These are phyloP conservation scores for Rotaria macrura DNA, from an alignment of 2,888 invertebrate species.

Conservation along the genomic window DNA sequence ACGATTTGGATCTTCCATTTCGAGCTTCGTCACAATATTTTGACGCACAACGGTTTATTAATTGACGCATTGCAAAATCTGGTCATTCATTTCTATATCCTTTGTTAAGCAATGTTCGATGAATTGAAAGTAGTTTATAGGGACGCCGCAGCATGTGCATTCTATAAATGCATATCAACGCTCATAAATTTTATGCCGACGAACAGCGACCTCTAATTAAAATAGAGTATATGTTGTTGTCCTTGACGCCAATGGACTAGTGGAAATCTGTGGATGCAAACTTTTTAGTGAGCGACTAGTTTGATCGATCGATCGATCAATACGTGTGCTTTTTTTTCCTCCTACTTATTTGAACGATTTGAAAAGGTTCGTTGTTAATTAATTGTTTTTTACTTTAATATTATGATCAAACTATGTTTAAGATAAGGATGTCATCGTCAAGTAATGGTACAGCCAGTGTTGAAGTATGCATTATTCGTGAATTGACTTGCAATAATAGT, in stretches of 20 bases:
- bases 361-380: background rate
- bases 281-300: background rate
- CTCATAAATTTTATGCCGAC: background rate
- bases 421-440: background rate
- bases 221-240: background rate
- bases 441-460: constrained; percentile 11
- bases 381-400: background rate
- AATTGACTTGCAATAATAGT: background rate
- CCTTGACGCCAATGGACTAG: constrained; percentile 1
- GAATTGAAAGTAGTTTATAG: no score
- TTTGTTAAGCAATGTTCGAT: no score
- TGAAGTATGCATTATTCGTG: background rate
- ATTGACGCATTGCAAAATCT: no score
- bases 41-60: no score
- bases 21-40: no score
- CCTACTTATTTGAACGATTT: background rate
- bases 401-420: background rate
- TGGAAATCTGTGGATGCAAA: constrained; percentile 6
- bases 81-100: no score
- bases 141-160: no score
- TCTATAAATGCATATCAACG: no score
- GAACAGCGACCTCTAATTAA: background rate
- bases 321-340: background rate
- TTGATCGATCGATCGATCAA: background rate
- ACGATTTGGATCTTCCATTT: no score